A percentile compares a stretch with the other conserved stretches of the same genome.
These are phyloP conservation scores for Cairina moschata DNA, from an alignment of 2,113 vertebrate species.

Conservation along the genomic window DNA sequence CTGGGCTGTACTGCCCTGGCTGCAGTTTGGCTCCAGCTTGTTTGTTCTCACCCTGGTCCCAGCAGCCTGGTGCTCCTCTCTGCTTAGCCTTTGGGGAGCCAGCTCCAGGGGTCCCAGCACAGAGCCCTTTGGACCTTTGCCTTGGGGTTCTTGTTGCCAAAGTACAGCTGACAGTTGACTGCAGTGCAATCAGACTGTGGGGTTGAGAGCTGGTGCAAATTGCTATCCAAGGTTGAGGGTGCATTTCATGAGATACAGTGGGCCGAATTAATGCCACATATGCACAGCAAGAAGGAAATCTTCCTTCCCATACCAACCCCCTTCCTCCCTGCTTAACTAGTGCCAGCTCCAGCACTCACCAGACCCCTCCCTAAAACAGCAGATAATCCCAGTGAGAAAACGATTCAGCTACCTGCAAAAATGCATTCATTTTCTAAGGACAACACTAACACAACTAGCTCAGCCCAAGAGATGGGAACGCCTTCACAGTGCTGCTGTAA, in stretches of 20 bases:
- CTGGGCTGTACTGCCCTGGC: not conserved
- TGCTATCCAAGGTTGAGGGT: not conserved
- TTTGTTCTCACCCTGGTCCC: not conserved
- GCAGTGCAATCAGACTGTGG: not conserved
- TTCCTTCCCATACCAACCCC: not conserved
- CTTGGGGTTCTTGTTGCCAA: not conserved
- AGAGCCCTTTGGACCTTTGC: not conserved
- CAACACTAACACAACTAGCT: not conserved
- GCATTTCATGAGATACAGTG: not conserved
- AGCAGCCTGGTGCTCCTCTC: not conserved
- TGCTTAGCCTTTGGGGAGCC: not conserved
- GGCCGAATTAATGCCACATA: not conserved
- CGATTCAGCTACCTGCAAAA: not conserved
- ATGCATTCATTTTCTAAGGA: not conserved
- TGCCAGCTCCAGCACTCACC: not conserved
- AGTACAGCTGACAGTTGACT: not conserved
- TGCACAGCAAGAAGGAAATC: not conserved
- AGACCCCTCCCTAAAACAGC: not conserved
- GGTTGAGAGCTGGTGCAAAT: not conserved
- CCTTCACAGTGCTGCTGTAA: not conserved
- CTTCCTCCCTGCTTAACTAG: not conserved
- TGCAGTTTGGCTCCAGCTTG: not conserved
- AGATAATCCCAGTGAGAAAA: not conserved
- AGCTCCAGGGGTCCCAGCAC: not conserved
- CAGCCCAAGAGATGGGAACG: not conserved